Base-by-base conservation (phyloP, 2,888 invertebrate species). In the Epistrophe eligans region DNA sequence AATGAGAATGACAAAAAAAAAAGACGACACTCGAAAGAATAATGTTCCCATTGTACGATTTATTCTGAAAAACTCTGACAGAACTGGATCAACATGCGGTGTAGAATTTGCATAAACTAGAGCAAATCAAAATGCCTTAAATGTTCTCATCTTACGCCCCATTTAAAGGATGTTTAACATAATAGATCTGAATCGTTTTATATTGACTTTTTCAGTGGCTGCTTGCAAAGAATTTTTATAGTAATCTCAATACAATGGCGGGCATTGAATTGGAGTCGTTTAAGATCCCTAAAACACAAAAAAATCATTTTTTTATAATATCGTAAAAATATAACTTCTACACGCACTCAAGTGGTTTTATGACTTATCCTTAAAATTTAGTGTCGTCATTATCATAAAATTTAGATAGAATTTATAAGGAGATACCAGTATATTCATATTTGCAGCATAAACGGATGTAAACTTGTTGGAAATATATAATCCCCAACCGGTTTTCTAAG, bases 51-150 rank as follows among this genome's bases (percentile, higher is more conserved):
- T 67, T 67, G 52, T 52, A 38, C 67, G 52, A 67, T 67, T 67
- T 67, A 67, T 67, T 45, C 52, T 52, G 19, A 35, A 50, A 28
- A 24, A 40, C 40, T 35, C 48, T 67, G 67, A 67, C 67, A 67
- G 67, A 67, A 67, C 38, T 52, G 52, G 67, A 67, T 67, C 67
- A 67, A 52, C 50, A 24, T 67, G 50, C 50, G 67, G 67, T 52
- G 19, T 60, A 62, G 50, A 52, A 52, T 52, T 67, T 67, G 38
- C 38, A 67, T 50, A 52, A 52, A 67, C 38, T 67, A 3, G 50
- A 32, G 19, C 67, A 52, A 52, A 50, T 19, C 35, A 50, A 17
- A 48, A 50, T 48, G n/a, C 28, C 32, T 66, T 32, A 66, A 66
- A 48, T 62, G 40, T 48, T 66, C 9, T 17, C 48, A 17, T 66